Evolutionary conservation across 2,797 vertebrate species (phyloP).

Genomic region (Orestias chungarensis): DNA sequence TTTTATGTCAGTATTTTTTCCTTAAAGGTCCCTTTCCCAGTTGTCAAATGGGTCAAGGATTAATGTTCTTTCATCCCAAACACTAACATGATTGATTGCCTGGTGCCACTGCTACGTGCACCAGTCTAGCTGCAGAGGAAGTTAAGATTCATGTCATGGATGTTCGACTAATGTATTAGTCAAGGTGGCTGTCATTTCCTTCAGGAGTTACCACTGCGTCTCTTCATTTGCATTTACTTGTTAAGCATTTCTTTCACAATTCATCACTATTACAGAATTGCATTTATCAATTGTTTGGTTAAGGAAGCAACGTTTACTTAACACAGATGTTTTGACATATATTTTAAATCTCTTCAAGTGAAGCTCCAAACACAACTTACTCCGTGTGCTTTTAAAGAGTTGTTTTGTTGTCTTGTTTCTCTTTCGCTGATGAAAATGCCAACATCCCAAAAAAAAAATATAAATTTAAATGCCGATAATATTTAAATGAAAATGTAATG

Average conservation of each 20-base stretch:
- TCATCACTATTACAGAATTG: neutral
- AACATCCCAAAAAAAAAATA: too few relatives aligned
- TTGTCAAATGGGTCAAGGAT: neutral
- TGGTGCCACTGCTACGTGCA: neutral
- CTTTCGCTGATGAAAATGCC: neutral
- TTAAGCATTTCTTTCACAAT: neutral
- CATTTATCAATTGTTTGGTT: neutral
- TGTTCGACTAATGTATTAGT: slow-evolving; percentile 1
- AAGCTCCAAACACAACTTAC: neutral
- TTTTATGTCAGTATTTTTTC: neutral
- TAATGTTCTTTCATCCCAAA: neutral
- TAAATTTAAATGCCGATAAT: too few relatives aligned
- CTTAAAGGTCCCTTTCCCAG: neutral
- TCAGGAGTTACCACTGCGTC: neutral
- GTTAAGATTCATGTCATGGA: neutral
- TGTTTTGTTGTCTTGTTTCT: neutral
- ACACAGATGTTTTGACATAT: neutral
- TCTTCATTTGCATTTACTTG: neutral
- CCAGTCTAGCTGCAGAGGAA: neutral
- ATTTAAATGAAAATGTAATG: too few relatives aligned
- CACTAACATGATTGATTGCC: neutral
- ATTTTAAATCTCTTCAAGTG: neutral
- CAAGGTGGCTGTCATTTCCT: neutral
- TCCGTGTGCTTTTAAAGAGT: neutral
- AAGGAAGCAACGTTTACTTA: neutral